Evolutionary conservation across 2,113 vertebrate genomes (phyloP).

Genomic region (Cromileptes altivelis): DNA sequence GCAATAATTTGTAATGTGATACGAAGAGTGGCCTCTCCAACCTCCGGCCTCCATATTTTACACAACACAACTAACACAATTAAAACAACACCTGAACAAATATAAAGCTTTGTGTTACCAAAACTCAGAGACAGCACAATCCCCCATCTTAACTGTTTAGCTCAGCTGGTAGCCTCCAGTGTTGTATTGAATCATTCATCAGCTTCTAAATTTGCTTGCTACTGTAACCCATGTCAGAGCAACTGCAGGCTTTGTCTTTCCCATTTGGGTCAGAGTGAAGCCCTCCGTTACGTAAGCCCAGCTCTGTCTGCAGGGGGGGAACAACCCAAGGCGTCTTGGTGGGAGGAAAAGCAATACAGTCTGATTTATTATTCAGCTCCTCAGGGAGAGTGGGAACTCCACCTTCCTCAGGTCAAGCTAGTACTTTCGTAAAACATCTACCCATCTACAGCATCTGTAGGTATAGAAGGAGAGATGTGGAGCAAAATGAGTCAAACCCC

Average conservation of each 20-base stretch:
- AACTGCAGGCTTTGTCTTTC: constrained; percentile 65
- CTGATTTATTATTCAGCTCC: constrained; percentile 28
- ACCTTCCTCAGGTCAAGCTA: not conserved
- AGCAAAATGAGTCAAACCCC: constrained; percentile 25
- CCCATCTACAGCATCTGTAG: not conserved
- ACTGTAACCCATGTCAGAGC: constrained; percentile 37
- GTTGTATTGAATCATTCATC: constrained; percentile 68
- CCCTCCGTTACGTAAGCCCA: constrained; percentile 38
- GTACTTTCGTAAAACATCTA: not conserved
- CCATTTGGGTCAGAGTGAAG: constrained; percentile 71
- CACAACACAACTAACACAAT: not conserved
- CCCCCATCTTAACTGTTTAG: constrained; percentile 23
- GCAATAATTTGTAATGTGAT: not conserved
- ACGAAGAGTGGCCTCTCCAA: not conserved
- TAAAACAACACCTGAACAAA: not conserved
- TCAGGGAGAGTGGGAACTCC: not conserved
- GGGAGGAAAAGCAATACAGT: constrained; percentile 10
- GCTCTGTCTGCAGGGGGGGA: constrained; percentile 5
- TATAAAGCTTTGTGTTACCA: not conserved
- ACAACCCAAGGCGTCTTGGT: not conserved
- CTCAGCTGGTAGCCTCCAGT: constrained; percentile 39
- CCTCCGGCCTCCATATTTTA: not conserved
- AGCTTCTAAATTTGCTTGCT: constrained; percentile 54
- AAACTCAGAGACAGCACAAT: constrained; percentile 17
- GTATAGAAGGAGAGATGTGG: not conserved